phyloP scores from a whole-genome alignment of 2,797 vertebrate species.

The Sparus aurata region DNA sequence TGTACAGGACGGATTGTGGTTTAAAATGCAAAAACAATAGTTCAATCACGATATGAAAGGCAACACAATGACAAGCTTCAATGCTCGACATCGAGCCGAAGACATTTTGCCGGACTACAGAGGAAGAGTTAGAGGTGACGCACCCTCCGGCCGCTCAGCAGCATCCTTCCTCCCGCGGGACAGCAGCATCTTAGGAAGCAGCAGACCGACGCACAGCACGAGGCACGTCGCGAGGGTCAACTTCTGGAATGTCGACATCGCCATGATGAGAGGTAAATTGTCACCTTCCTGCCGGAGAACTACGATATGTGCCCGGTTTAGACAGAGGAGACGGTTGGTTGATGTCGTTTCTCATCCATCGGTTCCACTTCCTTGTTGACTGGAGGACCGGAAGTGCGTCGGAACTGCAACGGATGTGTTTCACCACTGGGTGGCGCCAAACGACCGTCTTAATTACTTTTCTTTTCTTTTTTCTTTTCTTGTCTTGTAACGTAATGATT shows the following conservation, averaged over 20 bases:
- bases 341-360: slow-evolving; percentile 16
- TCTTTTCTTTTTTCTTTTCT: too few relatives aligned
- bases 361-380: slow-evolving; percentile 51
- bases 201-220: slow-evolving; percentile 90
- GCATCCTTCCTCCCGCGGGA: slow-evolving; percentile 84
- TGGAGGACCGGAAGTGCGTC: slow-evolving; percentile 61
- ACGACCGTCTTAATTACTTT: fast-evolving
- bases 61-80: fast-evolving
- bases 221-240: slow-evolving; percentile 90
- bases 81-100: fast-evolving
- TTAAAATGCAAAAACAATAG: neutral
- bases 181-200: slow-evolving; percentile 90
- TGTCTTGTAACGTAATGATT: too few relatives aligned
- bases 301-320: fast-evolving
- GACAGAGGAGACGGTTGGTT: neutral
- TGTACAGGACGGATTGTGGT: neutral
- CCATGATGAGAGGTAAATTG: slow-evolving; percentile 74
- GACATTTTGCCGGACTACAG: fast-evolving
- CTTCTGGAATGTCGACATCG: slow-evolving; percentile 86
- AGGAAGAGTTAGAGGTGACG: slow-evolving; percentile 55
- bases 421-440: slow-evolving; percentile 42
- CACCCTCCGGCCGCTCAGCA: slow-evolving; percentile 85
- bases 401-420: fast-evolving
- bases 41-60: neutral
- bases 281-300: neutral